Percentiles rank a stretch among this genome's conserved stretches.
Evolutionary conservation across 2,113 vertebrate species (phyloP).

Genomic region (Gracilinanus agilis): DNA sequence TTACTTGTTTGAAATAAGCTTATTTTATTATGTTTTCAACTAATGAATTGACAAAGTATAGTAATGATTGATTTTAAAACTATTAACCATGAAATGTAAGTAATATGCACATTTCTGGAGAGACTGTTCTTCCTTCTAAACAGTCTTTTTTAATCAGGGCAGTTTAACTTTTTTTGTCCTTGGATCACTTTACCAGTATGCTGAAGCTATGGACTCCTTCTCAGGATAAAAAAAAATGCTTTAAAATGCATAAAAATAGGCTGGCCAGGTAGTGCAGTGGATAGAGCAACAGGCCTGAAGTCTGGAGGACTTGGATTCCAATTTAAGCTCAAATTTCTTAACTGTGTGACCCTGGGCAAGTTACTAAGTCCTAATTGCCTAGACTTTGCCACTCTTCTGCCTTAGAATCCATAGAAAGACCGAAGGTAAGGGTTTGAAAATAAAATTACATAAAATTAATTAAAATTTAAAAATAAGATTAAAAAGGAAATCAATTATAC

Average conservation of each 20-base stretch:
- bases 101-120: not conserved
- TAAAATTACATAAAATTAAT: not conserved
- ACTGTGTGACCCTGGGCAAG: too few relatives aligned
- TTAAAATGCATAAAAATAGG: not conserved
- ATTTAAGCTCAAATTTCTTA: too few relatives aligned
- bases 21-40: slow-evolving; percentile 9
- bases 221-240: not conserved
- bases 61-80: not conserved
- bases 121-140: not conserved
- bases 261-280: too few relatives aligned
- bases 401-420: too few relatives aligned
- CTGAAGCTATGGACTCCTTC: not conserved
- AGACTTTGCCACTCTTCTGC: too few relatives aligned
- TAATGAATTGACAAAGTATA: not conserved
- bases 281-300: too few relatives aligned
- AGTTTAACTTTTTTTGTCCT: not conserved
- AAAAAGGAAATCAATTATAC: not conserved
- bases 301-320: too few relatives aligned
- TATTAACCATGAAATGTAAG: not conserved
- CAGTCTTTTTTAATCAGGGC: not conserved
- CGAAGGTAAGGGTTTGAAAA: too few relatives aligned
- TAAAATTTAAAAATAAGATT: not conserved
- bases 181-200: not conserved
- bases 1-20: not conserved
- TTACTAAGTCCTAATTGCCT: too few relatives aligned